Evolutionary conservation across 2,797 vertebrate genomes (phyloP), one percentile per base, ranked within the genome.

Genomic region (Lutjanus campechanus): DNA sequence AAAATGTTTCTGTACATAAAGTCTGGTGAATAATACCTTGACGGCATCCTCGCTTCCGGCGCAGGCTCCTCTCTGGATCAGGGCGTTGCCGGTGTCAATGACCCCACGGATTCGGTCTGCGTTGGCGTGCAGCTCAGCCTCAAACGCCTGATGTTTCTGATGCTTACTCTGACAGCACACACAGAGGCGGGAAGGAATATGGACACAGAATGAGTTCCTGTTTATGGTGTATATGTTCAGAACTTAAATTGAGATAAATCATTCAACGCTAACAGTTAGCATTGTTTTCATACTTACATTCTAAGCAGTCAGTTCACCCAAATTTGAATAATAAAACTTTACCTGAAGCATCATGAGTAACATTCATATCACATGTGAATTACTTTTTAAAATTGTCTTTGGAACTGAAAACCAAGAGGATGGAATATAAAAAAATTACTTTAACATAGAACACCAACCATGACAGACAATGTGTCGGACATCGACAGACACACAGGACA

Each of bases 61-160:
- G 17, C 98, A 99, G 0, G 98, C 98, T 7, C 98, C 98, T 11
- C 98, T 97, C 67, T 99, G 97, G 47, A 99, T 99, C 76, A 99
- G 95, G 0, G 98, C 95, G 80, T 99, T 98, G 12, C 98, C 98
- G 1, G 97, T 98, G 56, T 99, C 98, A 0, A 99, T 98, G 88
- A 99, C 98, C 0, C 98, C 97, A 0, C 97, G 97, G 92, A 99
- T 99, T 5, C 98, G 94, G 92, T 99, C 98, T 0, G 98, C 98
- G 0, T 99, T 99, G 92, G 98, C 98, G 0, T 99, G 98, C 44
- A 99, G 96, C 91, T 99, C 98, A 0, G 98, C 98, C 86, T 99
- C 98, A 0, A 99, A 99, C 7, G 98, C 98, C 87, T 99, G 98
- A 89, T 99, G 98, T 69, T 99, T 99, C 95, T 99, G 98, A 91